Evolutionary conservation across 2,113 vertebrate genomes (phyloP).

Genomic region (Crotalus viridis): DNA sequence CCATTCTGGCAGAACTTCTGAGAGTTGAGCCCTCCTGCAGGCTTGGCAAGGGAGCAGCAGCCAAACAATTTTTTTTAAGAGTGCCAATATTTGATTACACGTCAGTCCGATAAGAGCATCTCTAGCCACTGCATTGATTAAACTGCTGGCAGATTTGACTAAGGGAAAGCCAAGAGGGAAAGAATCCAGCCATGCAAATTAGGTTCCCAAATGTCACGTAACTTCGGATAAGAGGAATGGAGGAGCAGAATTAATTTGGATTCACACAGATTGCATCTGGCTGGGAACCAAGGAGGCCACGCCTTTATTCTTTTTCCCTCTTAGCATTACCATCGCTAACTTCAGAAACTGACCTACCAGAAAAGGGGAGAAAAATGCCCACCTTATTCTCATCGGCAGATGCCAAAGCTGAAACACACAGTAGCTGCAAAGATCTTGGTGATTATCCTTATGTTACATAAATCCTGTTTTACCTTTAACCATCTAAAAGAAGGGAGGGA

Average conservation of each 20-base stretch:
- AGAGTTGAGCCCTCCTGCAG: neutral
- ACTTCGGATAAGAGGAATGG: neutral
- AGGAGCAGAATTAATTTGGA: neutral
- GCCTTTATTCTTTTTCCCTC: neutral
- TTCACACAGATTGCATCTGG: neutral
- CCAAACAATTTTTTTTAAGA: slow-evolving; percentile 9
- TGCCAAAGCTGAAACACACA: neutral
- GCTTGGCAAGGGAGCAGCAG: neutral
- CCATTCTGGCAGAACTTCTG: slow-evolving; percentile 38
- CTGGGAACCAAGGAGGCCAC: neutral
- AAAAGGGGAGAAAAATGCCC: neutral
- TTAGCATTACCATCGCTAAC: neutral
- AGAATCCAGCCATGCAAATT: slow-evolving; percentile 20
- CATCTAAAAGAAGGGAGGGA: neutral
- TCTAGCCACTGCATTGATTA: neutral
- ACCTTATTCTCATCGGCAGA: neutral
- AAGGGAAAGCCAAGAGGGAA: neutral
- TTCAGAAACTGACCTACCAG: neutral
- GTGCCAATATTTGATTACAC: slow-evolving; percentile 21
- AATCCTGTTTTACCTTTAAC: neutral
- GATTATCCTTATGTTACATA: neutral
- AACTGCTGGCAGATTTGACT: neutral
- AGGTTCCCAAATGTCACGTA: slow-evolving; percentile 5
- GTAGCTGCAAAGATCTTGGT: neutral
- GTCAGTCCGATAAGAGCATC: neutral